Conservation (phyloP, 2,113 vertebrate species). For the Felis chaus region DNA sequence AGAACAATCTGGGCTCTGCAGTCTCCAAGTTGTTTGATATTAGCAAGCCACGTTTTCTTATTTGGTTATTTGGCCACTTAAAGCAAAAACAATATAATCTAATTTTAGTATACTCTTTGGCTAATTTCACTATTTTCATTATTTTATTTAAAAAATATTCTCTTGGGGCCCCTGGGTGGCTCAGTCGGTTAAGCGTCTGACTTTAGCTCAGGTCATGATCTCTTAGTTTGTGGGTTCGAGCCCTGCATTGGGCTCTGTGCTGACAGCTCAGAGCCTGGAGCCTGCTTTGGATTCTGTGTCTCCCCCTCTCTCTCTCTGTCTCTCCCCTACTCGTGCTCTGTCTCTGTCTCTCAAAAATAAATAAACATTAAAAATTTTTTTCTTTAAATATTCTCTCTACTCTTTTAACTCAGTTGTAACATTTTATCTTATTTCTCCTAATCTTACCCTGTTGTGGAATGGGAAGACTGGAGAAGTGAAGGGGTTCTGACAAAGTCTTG, state of each 20-base stretch:
- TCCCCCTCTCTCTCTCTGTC: too few species aligned
- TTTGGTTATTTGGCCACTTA: neutral
- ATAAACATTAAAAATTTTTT: too few species aligned
- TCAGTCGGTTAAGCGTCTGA: too few species aligned
- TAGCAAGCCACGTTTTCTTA: neutral
- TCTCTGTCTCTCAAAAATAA: too few species aligned
- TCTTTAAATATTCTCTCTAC: neutral
- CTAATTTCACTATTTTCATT: neutral
- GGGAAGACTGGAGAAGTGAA: neutral
- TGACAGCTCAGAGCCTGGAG: too few species aligned
- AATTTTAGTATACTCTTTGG: neutral
- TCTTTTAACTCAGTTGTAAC: neutral
- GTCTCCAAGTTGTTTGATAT: neutral
- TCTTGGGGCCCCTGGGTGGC: neutral
- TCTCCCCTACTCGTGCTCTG: too few species aligned
- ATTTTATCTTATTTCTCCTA: neutral
- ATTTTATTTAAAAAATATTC: neutral
- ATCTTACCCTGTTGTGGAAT: neutral
- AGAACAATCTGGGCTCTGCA: neutral
- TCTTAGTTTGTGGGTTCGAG: too few species aligned
- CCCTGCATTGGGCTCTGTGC: too few species aligned
- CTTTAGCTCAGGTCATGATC: too few species aligned
- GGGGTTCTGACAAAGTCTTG: neutral
- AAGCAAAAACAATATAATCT: neutral
- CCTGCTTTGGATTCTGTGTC: too few species aligned